Conservation (phyloP, 2,888 invertebrate genomes). For the Schizotus pectinicornis region DNA sequence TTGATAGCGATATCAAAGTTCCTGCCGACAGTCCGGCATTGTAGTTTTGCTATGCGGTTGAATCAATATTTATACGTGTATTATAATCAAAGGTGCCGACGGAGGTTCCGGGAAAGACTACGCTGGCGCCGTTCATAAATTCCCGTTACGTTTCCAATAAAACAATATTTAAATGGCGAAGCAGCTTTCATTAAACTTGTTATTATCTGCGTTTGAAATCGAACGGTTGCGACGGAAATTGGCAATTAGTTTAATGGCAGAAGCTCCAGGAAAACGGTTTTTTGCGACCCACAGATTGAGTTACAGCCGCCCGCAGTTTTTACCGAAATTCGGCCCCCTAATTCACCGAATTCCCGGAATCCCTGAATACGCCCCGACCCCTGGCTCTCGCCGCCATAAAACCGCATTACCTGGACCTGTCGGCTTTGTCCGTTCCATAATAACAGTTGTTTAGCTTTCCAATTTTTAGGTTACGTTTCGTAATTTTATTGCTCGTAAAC, state of each 20-base stretch:
- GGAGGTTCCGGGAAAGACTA: slow-evolving; percentile 27
- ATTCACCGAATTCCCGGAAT: slow-evolving; percentile 26
- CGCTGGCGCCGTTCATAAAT: slow-evolving; percentile 28
- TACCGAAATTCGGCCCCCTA: slow-evolving; percentile 15
- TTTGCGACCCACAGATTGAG: slow-evolving; percentile 20
- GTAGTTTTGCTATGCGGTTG: slow-evolving; percentile 27
- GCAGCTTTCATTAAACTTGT: slow-evolving; percentile 7
- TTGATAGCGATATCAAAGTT: slow-evolving; percentile 29
- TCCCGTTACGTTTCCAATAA: slow-evolving; percentile 25
- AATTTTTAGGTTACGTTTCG: slow-evolving; percentile 24
- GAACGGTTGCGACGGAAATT: no score
- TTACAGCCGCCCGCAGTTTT: slow-evolving; percentile 27
- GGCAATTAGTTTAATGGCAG: no score
- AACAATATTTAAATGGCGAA: slow-evolving; percentile 9
- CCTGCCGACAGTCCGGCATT: slow-evolving; percentile 19
- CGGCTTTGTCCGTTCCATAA: slow-evolving; percentile 22
- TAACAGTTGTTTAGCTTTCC: slow-evolving; percentile 24
- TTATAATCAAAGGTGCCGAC: slow-evolving; percentile 29
- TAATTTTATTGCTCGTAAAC: slow-evolving; percentile 25
- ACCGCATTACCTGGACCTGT: slow-evolving; percentile 31
- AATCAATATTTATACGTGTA: slow-evolving; percentile 29
- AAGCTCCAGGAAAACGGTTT: slow-evolving; percentile 4
- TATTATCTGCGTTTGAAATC: no score
- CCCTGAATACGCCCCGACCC: slow-evolving; percentile 26
- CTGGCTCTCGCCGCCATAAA: slow-evolving; percentile 18